Conservation (phyloP, 2,113 vertebrate species). For the Symphodus melops region DNA sequence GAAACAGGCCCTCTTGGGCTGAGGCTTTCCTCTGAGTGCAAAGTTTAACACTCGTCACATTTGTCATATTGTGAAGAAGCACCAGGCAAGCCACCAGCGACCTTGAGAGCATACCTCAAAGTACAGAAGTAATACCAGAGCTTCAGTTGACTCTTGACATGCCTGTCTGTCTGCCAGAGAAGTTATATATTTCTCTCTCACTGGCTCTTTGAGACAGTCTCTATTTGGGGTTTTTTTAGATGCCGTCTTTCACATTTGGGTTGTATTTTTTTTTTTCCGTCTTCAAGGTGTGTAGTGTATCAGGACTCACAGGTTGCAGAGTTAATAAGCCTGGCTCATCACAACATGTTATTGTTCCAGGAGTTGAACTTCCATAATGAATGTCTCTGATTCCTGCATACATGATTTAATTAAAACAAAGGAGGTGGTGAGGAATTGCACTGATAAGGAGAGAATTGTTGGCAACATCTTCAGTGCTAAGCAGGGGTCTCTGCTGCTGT, state of each 20-base stretch:
- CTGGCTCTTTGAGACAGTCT: not conserved
- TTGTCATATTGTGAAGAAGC: constrained; percentile 53
- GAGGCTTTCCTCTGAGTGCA: constrained; percentile 22
- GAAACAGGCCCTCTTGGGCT: not conserved
- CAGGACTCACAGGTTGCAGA: not conserved
- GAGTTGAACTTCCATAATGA: constrained; percentile 11
- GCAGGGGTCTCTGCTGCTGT: constrained; percentile 1
- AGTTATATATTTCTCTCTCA: constrained; percentile 1
- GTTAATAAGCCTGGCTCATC: constrained; percentile 28
- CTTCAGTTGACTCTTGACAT: constrained; percentile 2
- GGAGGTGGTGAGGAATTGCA: constrained; percentile 11
- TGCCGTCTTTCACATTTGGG: not conserved
- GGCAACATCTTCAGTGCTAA: constrained; percentile 21
- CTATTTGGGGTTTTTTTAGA: not conserved
- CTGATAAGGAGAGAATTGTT: constrained; percentile 42
- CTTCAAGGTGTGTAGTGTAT: not conserved
- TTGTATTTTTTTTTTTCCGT: not conserved
- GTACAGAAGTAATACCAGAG: constrained; percentile 21
- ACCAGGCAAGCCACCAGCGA: constrained; percentile 30
- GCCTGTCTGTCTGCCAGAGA: constrained; percentile 37
- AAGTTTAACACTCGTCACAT: constrained; percentile 39
- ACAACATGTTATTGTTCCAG: constrained; percentile 13
- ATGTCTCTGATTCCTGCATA: constrained; percentile 29
- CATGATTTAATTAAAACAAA: constrained; percentile 29
- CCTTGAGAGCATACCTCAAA: constrained; percentile 35